phyloP scores from a whole-genome alignment of 2,888 invertebrate genomes.

The Calliscelio sp. region DNA sequence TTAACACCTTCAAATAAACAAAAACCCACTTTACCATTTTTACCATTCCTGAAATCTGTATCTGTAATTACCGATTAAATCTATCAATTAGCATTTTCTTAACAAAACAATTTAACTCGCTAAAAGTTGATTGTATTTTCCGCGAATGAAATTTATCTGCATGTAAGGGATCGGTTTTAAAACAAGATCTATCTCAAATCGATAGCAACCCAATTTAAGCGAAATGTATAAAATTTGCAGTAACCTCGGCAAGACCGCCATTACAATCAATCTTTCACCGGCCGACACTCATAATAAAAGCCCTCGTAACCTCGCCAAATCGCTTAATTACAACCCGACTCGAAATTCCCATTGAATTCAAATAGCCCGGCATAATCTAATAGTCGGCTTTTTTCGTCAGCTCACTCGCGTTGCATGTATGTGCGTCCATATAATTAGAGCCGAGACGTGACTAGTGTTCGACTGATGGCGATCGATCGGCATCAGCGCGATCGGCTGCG shows the following conservation, averaged over 20 bases:
- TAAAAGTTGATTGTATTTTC: too few relatives aligned
- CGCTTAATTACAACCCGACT: constrained; percentile 50
- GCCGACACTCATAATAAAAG: constrained; percentile 42
- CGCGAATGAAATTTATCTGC: too few relatives aligned
- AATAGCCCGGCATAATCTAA: constrained; percentile 55
- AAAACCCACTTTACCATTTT: too few relatives aligned
- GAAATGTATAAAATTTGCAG: constrained; percentile 25
- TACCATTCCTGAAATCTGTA: too few relatives aligned
- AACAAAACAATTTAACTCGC: too few relatives aligned
- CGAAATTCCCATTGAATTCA: constrained; percentile 57
- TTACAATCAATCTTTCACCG: constrained; percentile 50
- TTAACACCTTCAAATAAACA: too few relatives aligned
- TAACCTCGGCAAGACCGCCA: neutral
- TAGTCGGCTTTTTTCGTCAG: constrained; percentile 35
- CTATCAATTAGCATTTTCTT: too few relatives aligned
- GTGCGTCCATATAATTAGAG: constrained; percentile 63
- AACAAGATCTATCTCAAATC: neutral
- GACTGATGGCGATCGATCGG: constrained; percentile 37
- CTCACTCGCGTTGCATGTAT: too few relatives aligned
- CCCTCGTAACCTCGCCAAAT: constrained; percentile 41
- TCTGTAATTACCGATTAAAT: too few relatives aligned
- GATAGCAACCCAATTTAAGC: neutral
- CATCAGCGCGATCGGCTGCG: too few relatives aligned
- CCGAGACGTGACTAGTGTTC: constrained; percentile 63
- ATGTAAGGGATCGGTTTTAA: too few relatives aligned